These are phyloP conservation scores for Noctua comes DNA, from an alignment of 2,888 invertebrate genomes.

Conservation along the genomic window DNA sequence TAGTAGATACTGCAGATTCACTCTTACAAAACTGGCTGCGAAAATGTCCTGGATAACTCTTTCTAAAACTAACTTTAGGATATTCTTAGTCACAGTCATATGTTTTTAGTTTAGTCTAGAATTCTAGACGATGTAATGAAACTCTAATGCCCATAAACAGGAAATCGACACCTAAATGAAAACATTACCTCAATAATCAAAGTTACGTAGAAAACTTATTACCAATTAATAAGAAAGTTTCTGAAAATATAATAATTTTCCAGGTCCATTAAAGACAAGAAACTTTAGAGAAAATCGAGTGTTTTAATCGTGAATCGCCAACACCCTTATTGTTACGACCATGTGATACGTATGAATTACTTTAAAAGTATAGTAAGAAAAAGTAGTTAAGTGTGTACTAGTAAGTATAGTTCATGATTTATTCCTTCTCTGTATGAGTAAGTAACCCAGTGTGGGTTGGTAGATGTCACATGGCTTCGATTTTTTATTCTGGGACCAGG, in stretches of 20 bases:
- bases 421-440: too few relatives aligned
- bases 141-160: neutral
- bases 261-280: neutral
- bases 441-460: too few relatives aligned
- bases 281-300: neutral
- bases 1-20: conserved; percentile 12
- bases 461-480: neutral
- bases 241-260: neutral
- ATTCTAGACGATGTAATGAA: neutral
- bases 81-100: neutral
- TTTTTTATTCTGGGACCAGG: too few relatives aligned
- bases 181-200: neutral
- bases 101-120: neutral
- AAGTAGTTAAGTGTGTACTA: too few relatives aligned
- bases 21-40: neutral
- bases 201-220: neutral
- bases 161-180: neutral
- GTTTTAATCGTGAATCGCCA: neutral
- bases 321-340: neutral
- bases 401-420: too few relatives aligned
- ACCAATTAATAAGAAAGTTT: too few relatives aligned
- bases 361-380: too few relatives aligned
- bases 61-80: neutral
- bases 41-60: neutral
- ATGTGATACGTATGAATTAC: too few relatives aligned